Conservation (phyloP, 2,113 vertebrate species). For the Thunnus thynnus region DNA sequence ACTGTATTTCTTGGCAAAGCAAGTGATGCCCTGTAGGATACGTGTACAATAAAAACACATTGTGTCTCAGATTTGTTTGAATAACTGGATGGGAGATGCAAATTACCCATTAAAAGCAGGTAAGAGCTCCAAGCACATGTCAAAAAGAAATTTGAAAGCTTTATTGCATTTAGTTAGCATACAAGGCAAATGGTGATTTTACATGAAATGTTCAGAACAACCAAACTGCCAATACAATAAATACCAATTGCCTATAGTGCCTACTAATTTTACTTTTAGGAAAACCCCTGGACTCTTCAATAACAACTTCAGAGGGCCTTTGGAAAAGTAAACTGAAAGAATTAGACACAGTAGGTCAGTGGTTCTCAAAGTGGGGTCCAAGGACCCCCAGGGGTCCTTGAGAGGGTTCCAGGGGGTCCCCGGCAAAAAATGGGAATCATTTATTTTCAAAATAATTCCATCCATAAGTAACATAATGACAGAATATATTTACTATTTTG, state of each 20-base stretch:
- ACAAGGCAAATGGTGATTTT: constrained; percentile 59
- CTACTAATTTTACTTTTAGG: constrained; percentile 36
- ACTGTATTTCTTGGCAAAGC: too few species aligned
- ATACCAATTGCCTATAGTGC: constrained; percentile 28
- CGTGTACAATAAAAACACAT: not conserved
- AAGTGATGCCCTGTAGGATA: not conserved
- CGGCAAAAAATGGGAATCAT: too few species aligned
- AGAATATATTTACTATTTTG: too few species aligned
- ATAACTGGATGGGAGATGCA: not conserved
- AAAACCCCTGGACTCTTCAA: constrained; percentile 35
- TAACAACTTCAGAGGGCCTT: constrained; percentile 34
- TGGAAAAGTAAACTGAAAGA: constrained; percentile 35
- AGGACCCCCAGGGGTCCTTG: too few species aligned
- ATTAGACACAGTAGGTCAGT: not conserved
- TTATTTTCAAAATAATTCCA: too few species aligned
- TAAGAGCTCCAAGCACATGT: constrained; percentile 2
- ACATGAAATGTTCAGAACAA: constrained; percentile 65
- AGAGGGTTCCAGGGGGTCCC: too few species aligned
- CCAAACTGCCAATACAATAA: constrained; percentile 61
- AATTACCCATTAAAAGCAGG: constrained; percentile 1
- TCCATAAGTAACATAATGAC: too few species aligned
- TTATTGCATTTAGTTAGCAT: constrained; percentile 80
- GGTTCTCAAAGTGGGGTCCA: too few species aligned
- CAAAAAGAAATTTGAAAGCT: constrained; percentile 56
- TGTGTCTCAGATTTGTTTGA: not conserved